Evolutionary conservation across 1,140 invertebrate genomes (phyloP).

Genomic region (Reticulitermes speratus): DNA sequence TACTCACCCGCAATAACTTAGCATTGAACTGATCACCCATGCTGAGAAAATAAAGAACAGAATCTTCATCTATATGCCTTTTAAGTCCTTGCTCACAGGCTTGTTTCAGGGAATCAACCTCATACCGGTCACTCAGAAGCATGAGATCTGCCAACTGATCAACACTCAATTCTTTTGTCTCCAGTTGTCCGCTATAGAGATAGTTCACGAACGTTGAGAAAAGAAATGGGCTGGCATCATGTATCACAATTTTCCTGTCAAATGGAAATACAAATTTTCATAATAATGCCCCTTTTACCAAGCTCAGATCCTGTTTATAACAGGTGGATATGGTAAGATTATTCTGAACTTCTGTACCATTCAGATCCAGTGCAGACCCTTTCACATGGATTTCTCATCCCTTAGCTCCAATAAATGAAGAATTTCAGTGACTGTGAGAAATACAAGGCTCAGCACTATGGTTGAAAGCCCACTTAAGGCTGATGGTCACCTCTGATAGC

Average conservation of each 20-base stretch:
- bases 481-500: too few species aligned
- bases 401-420: too few species aligned
- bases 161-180: constrained; percentile 49
- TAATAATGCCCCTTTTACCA: too few species aligned
- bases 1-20: constrained; percentile 57
- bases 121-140: constrained; percentile 57
- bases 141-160: constrained; percentile 66
- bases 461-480: too few species aligned
- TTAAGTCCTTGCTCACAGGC: constrained; percentile 61
- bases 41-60: constrained; percentile 62
- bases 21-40: constrained; percentile 68
- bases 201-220: constrained; percentile 63
- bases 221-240: constrained; percentile 62
- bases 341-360: too few species aligned
- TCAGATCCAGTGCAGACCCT: too few species aligned
- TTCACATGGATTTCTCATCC: too few species aligned
- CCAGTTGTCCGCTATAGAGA: constrained; percentile 62
- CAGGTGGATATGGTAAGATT: too few species aligned
- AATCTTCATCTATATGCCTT: constrained; percentile 60
- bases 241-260: constrained; percentile 64
- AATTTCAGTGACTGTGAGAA: too few species aligned
- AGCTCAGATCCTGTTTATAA: too few species aligned
- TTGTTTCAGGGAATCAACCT: constrained; percentile 58
- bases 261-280: constrained; percentile 33
- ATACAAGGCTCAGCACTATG: too few species aligned